Evolutionary conservation across 2,113 vertebrate genomes (phyloP), one percentile per base, ranked within the genome.

Genomic region (Athene cunicularia): DNA sequence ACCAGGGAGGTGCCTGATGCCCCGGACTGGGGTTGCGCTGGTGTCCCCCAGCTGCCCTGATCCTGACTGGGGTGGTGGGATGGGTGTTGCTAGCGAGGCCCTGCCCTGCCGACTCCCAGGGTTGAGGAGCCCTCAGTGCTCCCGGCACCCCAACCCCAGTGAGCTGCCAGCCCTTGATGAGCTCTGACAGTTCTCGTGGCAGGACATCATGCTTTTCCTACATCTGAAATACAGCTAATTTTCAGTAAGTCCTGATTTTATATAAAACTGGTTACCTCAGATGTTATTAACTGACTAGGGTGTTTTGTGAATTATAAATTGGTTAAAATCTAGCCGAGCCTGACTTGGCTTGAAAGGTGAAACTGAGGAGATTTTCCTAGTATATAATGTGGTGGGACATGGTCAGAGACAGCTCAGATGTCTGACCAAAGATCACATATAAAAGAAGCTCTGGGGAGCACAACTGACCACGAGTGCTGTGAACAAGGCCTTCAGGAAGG

Each of bases 101-200:
- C 49, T 71, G 22, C 39, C n/a, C 33, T 63, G 66, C 8, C 6
- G 6, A 2, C 5, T 15, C 26, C 8, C 28, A 39, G 39, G 4
- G 11, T 3, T 80, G 39, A 53, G 64, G 23, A 47, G 5, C 14
- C 49, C 33, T 9, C 3, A 2, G 5, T 9, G 8, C 8, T 35
- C 6, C 30, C 3, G 2, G 12, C 1, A 0, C 8, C 20, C 17
- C 0, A 1, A 20, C 13, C 28, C 30, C 17, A 11, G n/a, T 41
- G 49, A 72, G 19, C 12, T 2, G 3, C 8, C 3, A 16, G 50
- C 9, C 50, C 30, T 58, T 73, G 20, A 24, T 41, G 50, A 72
- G 39, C 55, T 35, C 59, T 26, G 12, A 21, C 26, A 50, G 8
- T 26, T 71, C 39, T 53, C 43, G 12, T 33, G 18, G 20, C 41